Evolutionary conservation across 2,797 vertebrate species (phyloP).

Genomic region (Leucoraja ocellata): DNA sequence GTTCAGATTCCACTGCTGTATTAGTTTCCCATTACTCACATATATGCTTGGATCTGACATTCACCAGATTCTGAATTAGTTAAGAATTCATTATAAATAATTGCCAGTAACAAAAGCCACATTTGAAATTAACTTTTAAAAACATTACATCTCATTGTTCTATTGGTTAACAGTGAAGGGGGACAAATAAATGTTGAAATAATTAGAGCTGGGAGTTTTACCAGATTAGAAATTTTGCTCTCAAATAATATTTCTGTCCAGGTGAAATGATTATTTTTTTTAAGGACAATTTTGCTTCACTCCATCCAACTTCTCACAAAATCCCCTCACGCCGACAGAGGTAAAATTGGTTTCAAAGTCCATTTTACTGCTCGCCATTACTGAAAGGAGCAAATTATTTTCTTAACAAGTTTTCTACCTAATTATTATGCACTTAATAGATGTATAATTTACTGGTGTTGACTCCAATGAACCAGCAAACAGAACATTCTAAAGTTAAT

Average conservation of each 20-base stretch:
- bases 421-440: constrained; percentile 21
- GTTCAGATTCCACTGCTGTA: too few relatives aligned
- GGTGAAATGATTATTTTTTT: not conserved
- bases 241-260: not conserved
- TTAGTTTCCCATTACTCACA: too few relatives aligned
- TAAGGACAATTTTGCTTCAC: not conserved
- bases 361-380: not conserved
- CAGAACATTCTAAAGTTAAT: not conserved
- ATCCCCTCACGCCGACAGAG: not conserved
- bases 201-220: not conserved
- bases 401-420: not conserved
- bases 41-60: too few relatives aligned
- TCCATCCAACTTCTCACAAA: not conserved
- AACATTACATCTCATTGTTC: not conserved
- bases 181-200: not conserved
- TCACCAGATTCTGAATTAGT: not conserved
- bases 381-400: constrained; percentile 1
- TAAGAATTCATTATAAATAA: not conserved
- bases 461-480: constrained; percentile 13
- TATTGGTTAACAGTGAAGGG: not conserved
- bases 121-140: not conserved
- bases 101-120: not conserved
- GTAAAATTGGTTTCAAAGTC: not conserved
- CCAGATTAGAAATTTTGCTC: not conserved
- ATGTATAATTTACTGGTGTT: not conserved